phyloP scores from a whole-genome alignment of 2,888 invertebrate genomes.

The Lasioglossum morio region DNA sequence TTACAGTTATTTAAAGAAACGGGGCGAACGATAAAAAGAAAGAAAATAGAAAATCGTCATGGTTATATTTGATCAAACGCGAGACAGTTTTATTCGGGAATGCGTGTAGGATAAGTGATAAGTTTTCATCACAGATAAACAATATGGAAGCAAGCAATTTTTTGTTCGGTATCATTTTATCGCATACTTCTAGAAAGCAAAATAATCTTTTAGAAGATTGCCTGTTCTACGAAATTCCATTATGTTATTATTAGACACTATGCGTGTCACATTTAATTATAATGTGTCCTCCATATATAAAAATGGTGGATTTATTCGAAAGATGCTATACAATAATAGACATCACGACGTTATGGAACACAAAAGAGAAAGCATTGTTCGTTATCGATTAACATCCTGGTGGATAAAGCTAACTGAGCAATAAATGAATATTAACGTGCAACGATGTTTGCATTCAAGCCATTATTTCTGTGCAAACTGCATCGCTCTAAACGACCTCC shows the following conservation, averaged over 20 bases:
- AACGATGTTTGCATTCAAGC: slow-evolving; percentile 47
- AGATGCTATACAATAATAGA: slow-evolving; percentile 14
- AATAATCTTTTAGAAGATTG: neutral
- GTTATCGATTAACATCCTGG: slow-evolving; percentile 5
- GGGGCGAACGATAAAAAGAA: slow-evolving; percentile 35
- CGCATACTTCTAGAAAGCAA: neutral
- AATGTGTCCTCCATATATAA: neutral
- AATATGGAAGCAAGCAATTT: neutral
- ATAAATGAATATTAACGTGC: slow-evolving; percentile 48
- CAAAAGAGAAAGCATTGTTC: neutral
- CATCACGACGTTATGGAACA: slow-evolving; percentile 2
- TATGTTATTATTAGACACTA: neutral
- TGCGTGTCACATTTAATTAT: neutral
- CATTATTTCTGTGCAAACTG: slow-evolving; percentile 46
- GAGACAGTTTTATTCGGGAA: slow-evolving; percentile 15
- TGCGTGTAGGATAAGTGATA: neutral
- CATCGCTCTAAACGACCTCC: slow-evolving; percentile 21
- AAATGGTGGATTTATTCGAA: neutral
- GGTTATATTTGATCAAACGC: slow-evolving; percentile 50
- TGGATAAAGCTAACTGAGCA: slow-evolving; percentile 26
- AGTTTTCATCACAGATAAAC: neutral
- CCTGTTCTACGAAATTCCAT: neutral
- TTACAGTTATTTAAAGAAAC: slow-evolving; percentile 51
- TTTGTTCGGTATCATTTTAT: neutral
- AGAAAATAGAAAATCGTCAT: slow-evolving; percentile 41